Percentiles rank a stretch among this genome's conserved stretches.
These are phyloP conservation scores for Mormyrus iriodes DNA, from an alignment of 2,113 vertebrate species.

Conservation along the genomic window DNA sequence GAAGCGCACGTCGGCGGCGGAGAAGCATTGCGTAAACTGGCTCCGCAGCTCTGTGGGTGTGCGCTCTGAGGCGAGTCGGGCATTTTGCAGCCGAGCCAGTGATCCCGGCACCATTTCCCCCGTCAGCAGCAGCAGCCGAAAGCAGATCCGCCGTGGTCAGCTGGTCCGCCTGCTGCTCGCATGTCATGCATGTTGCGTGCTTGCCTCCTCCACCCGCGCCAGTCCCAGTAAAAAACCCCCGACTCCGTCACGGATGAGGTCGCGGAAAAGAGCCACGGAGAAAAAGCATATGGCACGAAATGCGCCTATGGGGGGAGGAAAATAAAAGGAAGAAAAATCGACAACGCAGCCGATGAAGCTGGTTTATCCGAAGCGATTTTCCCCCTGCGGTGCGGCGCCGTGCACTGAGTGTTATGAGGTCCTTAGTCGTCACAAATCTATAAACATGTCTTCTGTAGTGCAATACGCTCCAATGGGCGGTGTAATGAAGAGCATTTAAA, in stretches of 20 bases:
- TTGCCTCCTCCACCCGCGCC: constrained; percentile 66
- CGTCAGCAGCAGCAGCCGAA: constrained; percentile 57
- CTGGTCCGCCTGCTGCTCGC: constrained; percentile 70
- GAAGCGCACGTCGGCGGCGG: constrained; percentile 18
- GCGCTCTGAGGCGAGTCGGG: constrained; percentile 60
- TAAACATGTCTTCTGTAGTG: constrained; percentile 68
- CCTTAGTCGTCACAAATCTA: constrained; percentile 66
- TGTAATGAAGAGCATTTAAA: constrained; percentile 62
- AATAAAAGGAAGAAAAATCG: constrained; percentile 21
- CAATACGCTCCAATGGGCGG: constrained; percentile 70
- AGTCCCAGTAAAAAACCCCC: constrained; percentile 56
- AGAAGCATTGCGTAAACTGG: constrained; percentile 56
- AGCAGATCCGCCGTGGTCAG: constrained; percentile 69
- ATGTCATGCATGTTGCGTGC: constrained; percentile 49
- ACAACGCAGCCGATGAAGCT: not conserved
- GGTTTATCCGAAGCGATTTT: constrained; percentile 24
- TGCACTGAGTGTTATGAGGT: constrained; percentile 72
- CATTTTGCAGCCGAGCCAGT: constrained; percentile 54
- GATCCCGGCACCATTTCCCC: constrained; percentile 60
- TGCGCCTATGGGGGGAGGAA: not conserved
- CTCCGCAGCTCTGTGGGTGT: constrained; percentile 48
- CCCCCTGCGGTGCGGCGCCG: constrained; percentile 46
- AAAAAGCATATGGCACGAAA: constrained; percentile 31
- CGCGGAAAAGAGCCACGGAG: constrained; percentile 42
- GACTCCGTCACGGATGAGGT: constrained; percentile 49